Conservation (phyloP, 2,113 vertebrate genomes). For the Pithys albifrons region DNA sequence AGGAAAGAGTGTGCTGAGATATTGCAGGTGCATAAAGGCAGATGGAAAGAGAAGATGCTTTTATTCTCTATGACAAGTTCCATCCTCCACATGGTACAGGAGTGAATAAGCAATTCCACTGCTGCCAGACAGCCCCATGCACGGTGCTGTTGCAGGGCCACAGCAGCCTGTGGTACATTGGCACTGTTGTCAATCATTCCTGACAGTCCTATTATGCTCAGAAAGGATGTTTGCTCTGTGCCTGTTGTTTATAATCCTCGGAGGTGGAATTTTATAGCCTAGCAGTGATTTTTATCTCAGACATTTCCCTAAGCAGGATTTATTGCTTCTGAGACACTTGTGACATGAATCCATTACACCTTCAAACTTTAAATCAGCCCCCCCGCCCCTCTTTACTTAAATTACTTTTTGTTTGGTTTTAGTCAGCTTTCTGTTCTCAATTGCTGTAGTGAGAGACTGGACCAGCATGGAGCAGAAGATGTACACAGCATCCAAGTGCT, state of each 20-base stretch:
- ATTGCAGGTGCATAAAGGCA: background rate
- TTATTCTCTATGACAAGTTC: background rate
- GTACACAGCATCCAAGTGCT: background rate
- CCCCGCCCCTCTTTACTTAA: background rate
- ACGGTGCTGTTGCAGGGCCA: background rate
- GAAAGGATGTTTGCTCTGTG: conserved; percentile 58
- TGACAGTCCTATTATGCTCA: conserved; percentile 43
- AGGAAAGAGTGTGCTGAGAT: background rate
- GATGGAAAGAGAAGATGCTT: background rate
- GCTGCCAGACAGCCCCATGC: background rate
- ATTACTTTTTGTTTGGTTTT: background rate
- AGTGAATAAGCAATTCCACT: background rate
- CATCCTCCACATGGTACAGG: background rate
- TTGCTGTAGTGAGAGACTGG: background rate
- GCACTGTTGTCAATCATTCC: conserved; percentile 65
- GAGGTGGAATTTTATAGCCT: conserved; percentile 66
- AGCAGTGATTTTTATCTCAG: conserved; percentile 42
- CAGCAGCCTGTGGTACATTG: background rate
- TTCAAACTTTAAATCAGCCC: conserved; percentile 23
- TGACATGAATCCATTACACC: conserved; percentile 64
- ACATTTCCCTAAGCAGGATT: conserved; percentile 74
- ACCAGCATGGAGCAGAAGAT: background rate
- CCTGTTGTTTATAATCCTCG: conserved; percentile 67
- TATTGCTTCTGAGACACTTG: conserved; percentile 69
- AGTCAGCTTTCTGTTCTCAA: background rate